A percentile compares a stretch with the other conserved stretches of the same genome.
phyloP scores from a whole-genome alignment of 2,113 vertebrate genomes.

The Antechinus stuartii region DNA sequence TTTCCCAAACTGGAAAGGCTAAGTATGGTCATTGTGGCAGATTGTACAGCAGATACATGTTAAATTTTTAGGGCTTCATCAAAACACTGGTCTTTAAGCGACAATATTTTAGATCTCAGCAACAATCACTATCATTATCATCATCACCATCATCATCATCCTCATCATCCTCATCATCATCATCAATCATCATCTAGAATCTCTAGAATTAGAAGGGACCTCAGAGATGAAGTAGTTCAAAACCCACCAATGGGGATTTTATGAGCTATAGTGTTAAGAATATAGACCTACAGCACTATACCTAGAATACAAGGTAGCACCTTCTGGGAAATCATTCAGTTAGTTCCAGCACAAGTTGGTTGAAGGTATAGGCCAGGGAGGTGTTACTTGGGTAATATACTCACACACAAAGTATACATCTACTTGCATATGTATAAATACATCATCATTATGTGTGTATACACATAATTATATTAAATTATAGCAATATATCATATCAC shows the following conservation, averaged over 20 bases:
- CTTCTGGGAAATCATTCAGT: not conserved
- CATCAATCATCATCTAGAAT: not conserved
- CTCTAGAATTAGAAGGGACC: not conserved
- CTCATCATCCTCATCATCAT: not conserved
- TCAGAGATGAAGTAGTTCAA: not conserved
- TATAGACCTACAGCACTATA: not conserved
- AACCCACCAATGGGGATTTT: not conserved
- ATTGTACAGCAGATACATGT: not conserved
- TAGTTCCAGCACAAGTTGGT: not conserved
- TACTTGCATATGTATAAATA: not conserved
- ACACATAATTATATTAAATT: not conserved
- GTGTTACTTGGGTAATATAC: not conserved
- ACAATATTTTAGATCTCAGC: not conserved
- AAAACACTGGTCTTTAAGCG: not conserved
- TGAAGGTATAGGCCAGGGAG: not conserved
- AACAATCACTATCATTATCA: not conserved
- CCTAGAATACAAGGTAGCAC: not conserved
- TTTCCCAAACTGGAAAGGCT: not conserved
- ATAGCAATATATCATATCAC: not conserved
- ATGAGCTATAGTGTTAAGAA: too few species aligned
- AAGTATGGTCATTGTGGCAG: not conserved
- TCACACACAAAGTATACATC: not conserved
- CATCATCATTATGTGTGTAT: not conserved
- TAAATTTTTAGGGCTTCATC: not conserved
- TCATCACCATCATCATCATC: not conserved